These are phyloP conservation scores for Theonella swinhoei DNA, from an alignment of 37 sponge, comb jelly and placozoan genomes.

Conservation along the genomic window DNA sequence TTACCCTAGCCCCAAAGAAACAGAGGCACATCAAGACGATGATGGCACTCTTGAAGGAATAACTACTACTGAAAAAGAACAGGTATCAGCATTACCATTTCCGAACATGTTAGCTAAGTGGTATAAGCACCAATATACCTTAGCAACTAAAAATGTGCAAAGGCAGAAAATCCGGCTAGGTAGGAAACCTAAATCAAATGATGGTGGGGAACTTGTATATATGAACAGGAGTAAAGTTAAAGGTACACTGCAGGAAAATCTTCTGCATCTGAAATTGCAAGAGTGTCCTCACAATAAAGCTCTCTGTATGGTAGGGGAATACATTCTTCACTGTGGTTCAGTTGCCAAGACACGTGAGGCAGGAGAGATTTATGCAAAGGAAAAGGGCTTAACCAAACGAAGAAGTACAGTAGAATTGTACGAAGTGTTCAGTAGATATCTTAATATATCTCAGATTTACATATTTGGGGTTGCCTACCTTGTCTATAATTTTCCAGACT, in stretches of 20 bases:
- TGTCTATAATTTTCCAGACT: background rate
- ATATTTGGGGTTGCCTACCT: background rate
- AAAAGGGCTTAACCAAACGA: background rate
- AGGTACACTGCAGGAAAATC: slow-evolving; percentile 4
- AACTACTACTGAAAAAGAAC: too few species aligned
- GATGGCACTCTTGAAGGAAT: too few species aligned
- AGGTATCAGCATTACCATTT: too few species aligned
- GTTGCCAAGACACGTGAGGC: slow-evolving; percentile 2
- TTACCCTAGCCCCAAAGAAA: too few species aligned
- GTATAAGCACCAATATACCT: too few species aligned
- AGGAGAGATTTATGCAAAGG: background rate
- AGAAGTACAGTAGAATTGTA: slow-evolving; percentile 1
- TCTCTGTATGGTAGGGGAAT: background rate
- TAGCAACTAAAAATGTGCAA: too few species aligned
- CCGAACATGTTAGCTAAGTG: too few species aligned
- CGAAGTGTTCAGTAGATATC: background rate
- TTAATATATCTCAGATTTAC: slow-evolving; percentile 2
- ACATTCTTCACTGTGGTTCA: slow-evolving; percentile 1
- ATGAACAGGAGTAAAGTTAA: background rate
- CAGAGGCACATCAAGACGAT: too few species aligned
- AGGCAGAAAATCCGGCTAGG: too few species aligned
- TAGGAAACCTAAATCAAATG: background rate
- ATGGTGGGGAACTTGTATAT: background rate
- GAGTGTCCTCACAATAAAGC: background rate
- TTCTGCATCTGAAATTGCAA: background rate